Evolutionary conservation across 2,888 invertebrate species (phyloP), one percentile per base, ranked within the genome.

Genomic region (Synergus japonicus): DNA sequence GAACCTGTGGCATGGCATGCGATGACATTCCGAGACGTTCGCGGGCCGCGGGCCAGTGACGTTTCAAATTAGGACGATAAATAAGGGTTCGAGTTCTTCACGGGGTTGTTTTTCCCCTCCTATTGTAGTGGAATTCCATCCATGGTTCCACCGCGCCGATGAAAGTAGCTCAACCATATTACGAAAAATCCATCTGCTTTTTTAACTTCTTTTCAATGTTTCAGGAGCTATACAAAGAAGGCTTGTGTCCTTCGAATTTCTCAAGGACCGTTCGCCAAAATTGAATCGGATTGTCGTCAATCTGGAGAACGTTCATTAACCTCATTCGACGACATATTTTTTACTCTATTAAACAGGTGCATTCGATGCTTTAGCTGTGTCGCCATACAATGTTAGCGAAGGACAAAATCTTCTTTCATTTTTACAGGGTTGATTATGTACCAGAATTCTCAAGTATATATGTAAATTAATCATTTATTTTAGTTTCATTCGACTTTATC

Each of bases 51-150:
- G 54, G 73, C 78, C 79, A 80, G 80, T 77, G 85, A 86, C 84
- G 86, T 87, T 86, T 88, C 85, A 87, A 88, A 88, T 87, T 85
- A 86, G 83, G 81, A 84, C 84, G 85, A 87, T 85, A 86, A 86
- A 87, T 86, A 85, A 83, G 81, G 78, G 77, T 80, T 79, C 78
- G 64, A 77, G 78, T 81, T 76, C 73, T 73, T 73, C 54, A 54
- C 54, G 73, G 73, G 73, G 54, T 73, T 54, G 73, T 73, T 73
- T 73, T 73, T 73, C 73, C 22, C 49, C 77, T 46, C 64, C 44
- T 46, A 65, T 63, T 78, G 78, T 78, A 79, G 80, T 80, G 83
- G 80, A 83, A 83, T 81, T 81, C 80, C 82, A 22, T 44, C 43
- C 63, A 15, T 63, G 44, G 63, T 29, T 76, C 29, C 43, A 43